phyloP scores from a whole-genome alignment of 2,113 vertebrate genomes.

The Melospiza melodia region DNA sequence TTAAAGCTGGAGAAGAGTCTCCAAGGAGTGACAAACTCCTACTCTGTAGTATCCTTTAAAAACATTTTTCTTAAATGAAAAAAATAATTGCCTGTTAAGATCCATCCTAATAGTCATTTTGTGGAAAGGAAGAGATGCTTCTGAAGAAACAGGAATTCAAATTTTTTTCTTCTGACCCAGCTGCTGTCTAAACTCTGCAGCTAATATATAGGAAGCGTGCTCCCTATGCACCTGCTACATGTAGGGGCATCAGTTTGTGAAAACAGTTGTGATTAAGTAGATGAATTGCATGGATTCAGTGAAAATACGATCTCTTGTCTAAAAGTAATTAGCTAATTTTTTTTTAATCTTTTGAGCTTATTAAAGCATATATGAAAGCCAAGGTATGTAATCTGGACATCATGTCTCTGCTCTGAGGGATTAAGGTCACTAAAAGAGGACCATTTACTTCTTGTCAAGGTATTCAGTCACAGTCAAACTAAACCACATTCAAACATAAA shows the following conservation, averaged over 20 bases:
- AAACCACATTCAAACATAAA: neutral
- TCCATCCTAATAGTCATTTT: neutral
- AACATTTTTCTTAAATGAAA: neutral
- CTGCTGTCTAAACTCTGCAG: neutral
- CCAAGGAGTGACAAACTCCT: neutral
- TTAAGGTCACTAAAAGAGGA: neutral
- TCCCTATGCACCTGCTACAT: neutral
- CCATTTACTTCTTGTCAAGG: neutral
- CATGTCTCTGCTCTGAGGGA: neutral
- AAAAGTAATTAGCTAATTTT: neutral
- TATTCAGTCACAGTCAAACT: neutral
- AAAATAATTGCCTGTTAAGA: neutral
- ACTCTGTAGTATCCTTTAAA: neutral
- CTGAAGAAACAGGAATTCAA: neutral
- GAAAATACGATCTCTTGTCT: neutral
- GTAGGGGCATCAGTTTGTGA: neutral
- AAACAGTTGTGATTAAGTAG: neutral
- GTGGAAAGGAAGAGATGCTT: neutral
- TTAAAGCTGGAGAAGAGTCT: neutral
- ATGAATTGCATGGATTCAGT: neutral
- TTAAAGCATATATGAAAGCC: neutral
- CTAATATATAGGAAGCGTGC: neutral
- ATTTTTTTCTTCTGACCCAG: neutral
- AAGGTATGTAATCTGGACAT: neutral
- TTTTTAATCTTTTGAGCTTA: neutral